Base-by-base conservation (phyloP, 2,888 invertebrate genomes). In the Oxycera nigricornis region DNA sequence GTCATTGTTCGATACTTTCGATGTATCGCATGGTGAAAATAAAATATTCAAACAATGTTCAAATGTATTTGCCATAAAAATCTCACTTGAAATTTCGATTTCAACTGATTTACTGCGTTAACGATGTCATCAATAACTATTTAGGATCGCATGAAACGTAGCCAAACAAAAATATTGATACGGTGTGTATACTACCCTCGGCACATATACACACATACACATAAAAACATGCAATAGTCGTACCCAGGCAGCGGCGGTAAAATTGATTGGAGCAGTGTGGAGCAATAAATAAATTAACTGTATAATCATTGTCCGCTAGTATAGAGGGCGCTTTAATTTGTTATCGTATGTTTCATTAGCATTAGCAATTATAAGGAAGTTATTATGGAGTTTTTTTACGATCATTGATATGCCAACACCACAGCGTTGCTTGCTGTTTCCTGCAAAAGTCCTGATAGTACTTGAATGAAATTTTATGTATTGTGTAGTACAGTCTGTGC, bases 331-430 rank as follows among this genome's bases (percentile, higher is more conserved):
- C 35, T 62, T 62, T 35, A 35, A 35, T 62, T 31, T 62, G 62
- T 17, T 31, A 39, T 62, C 62, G 62, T 20, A 31, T 7, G 35
- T 62, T 62, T 62, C 26, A 62, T 62, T 62, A 39, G 22, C 39
- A 20, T 31, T 7, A n/a, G 7, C 39, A 62, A 62, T 31, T 62
- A 62, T 62, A 62, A 31, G 62, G 62, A 26, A 35, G 62, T 62
- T 62, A 62, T 9, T 35, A 22, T 59, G 30, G 62, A 17, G 39
- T 30, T 62, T 39, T 31, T 62, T 62, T 35, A 62, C 22, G 39
- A 39, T 62, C 17, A 62, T 62, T 31, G 62, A 46, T 46, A 46
- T 46, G 11, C 11, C 46, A 46, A 46, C 46, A 46, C 17, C 17
- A 46, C 17, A n/a, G n/a, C 6, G 14, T 17, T 46, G 14, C 17